Conservation (phyloP, 2,888 invertebrate species). For the Campoplex nolae region DNA sequence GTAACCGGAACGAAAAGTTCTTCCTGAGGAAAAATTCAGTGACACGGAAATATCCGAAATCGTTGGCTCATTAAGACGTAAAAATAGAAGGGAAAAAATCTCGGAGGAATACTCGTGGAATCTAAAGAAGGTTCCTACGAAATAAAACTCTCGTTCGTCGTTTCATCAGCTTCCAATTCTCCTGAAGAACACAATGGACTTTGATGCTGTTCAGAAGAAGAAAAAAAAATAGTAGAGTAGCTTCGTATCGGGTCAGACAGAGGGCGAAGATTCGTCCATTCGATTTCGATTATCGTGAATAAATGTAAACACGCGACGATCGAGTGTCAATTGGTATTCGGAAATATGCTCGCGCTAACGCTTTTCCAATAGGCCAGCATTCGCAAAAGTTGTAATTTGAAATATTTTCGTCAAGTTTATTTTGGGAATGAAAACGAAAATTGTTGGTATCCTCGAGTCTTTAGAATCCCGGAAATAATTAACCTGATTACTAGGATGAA, state of each 20-base stretch:
- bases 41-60: slow-evolving; percentile 9
- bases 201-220: not conserved
- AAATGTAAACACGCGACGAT: not conserved
- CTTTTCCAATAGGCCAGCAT: not conserved
- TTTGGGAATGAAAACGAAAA: not conserved
- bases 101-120: not conserved
- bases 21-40: not conserved
- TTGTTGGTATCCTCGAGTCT: not conserved
- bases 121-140: not conserved
- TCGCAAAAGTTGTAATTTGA: not conserved
- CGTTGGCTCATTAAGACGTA: slow-evolving; percentile 5
- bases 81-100: not conserved
- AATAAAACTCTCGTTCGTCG: not conserved
- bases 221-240: slow-evolving; percentile 13
- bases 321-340: not conserved
- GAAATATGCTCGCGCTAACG: not conserved
- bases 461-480: no score
- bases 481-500: no score
- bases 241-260: slow-evolving; percentile 13
- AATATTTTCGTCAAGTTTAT: not conserved
- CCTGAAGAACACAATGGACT: not conserved
- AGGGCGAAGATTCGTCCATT: not conserved
- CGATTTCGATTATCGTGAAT: not conserved
- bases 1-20: slow-evolving; percentile 11
- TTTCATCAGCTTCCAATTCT: not conserved